phyloP scores from a whole-genome alignment of 2,113 vertebrate species.

The Corydoras maculifer region DNA sequence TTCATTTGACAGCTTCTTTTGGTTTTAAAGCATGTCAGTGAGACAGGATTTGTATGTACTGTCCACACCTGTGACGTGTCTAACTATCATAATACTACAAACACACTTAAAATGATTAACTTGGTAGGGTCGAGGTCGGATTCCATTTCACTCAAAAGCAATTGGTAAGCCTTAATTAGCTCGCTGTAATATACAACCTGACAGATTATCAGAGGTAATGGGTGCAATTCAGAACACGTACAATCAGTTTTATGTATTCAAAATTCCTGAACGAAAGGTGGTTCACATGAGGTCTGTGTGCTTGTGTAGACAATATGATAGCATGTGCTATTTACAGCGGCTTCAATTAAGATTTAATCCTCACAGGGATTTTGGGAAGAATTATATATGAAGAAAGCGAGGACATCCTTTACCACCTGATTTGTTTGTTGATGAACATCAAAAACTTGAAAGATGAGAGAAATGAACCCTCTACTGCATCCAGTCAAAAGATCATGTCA shows the following conservation, averaged over 20 bases:
- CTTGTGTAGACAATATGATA: constrained; percentile 23
- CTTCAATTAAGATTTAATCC: constrained; percentile 10
- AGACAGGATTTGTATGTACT: no score
- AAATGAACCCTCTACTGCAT: neutral
- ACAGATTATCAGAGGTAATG: neutral
- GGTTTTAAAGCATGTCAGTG: no score
- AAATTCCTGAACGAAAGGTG: constrained; percentile 27
- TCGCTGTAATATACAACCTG: neutral
- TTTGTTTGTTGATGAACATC: constrained; percentile 4
- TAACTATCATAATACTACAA: no score
- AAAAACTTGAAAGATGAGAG: constrained; percentile 1
- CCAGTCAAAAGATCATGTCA: neutral
- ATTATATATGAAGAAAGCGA: neutral
- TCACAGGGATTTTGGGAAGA: neutral
- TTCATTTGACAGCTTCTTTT: no score
- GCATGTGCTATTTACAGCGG: constrained; percentile 14
- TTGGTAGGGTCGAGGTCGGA: no score
- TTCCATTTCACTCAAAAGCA: no score
- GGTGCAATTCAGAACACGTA: constrained; percentile 12
- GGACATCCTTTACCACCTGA: constrained; percentile 1
- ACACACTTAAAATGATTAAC: no score
- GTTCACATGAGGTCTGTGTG: constrained; percentile 24
- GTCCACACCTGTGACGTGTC: no score
- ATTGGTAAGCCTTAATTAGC: no score
- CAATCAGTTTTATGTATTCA: constrained; percentile 9